Conservation (phyloP, 2,888 invertebrate genomes). For the Meteorus cinctellus region DNA sequence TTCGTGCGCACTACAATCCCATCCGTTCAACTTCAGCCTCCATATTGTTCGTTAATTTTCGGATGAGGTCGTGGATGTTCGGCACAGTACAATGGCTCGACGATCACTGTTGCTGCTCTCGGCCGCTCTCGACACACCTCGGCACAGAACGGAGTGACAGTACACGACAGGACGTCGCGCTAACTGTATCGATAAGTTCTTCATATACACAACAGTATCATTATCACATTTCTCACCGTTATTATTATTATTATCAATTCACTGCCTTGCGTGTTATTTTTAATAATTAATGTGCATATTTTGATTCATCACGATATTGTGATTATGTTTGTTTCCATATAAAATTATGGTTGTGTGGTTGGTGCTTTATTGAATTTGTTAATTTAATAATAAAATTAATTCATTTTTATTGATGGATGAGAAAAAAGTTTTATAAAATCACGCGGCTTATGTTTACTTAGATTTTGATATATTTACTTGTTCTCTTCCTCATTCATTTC, state of each 20-base stretch:
- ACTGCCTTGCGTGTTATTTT: neutral
- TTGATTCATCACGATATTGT: neutral
- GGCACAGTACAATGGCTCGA: neutral
- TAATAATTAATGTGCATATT: neutral
- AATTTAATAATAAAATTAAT: neutral
- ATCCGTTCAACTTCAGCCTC: neutral
- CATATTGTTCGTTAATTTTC: neutral
- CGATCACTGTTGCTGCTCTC: neutral
- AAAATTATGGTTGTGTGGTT: neutral
- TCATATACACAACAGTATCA: neutral
- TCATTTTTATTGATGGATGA: neutral
- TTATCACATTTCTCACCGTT: neutral
- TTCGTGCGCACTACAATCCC: neutral
- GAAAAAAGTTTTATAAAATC: neutral
- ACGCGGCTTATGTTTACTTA: neutral
- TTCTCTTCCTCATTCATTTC: neutral
- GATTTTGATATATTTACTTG: neutral
- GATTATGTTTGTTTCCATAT: neutral
- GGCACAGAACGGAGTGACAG: neutral
- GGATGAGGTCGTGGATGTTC: neutral
- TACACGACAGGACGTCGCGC: constrained; percentile 4
- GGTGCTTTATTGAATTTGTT: neutral
- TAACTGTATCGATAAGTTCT: neutral
- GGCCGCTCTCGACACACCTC: constrained; percentile 3
- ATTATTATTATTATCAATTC: neutral